phyloP scores from a whole-genome alignment of 2,888 invertebrate genomes.

The Erannis defoliaria region DNA sequence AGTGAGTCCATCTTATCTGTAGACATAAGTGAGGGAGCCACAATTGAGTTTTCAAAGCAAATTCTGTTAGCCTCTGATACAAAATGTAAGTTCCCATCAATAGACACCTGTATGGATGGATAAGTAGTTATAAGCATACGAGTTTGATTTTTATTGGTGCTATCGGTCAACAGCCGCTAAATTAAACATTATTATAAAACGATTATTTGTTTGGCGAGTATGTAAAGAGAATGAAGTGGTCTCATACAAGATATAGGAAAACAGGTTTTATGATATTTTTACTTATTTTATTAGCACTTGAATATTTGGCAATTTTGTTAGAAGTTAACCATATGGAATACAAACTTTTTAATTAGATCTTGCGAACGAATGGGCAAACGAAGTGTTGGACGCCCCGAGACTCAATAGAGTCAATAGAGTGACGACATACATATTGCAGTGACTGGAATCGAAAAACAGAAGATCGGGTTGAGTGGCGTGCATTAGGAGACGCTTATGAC shows the following conservation, averaged over 20 bases:
- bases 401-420: no score
- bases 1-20: background rate
- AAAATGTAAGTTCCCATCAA: background rate
- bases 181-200: background rate
- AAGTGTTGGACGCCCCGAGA: no score
- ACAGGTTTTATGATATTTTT: conserved; percentile 1
- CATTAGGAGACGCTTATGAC: no score
- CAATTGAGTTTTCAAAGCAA: background rate
- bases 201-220: background rate
- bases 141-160: background rate
- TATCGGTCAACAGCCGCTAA: background rate
- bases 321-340: no score
- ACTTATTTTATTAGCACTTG: no score
- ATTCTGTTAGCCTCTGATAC: background rate
- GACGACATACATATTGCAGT: no score
- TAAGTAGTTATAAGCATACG: background rate
- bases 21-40: background rate
- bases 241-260: background rate
- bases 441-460: no score
- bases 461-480: no score
- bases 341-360: no score
- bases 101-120: background rate
- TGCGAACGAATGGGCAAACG: no score
- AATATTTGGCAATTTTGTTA: no score
- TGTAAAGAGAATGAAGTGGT: background rate